Base-by-base conservation (phyloP, 64 coral and sea anemone genomes). In the Orbicella faveolata region DNA sequence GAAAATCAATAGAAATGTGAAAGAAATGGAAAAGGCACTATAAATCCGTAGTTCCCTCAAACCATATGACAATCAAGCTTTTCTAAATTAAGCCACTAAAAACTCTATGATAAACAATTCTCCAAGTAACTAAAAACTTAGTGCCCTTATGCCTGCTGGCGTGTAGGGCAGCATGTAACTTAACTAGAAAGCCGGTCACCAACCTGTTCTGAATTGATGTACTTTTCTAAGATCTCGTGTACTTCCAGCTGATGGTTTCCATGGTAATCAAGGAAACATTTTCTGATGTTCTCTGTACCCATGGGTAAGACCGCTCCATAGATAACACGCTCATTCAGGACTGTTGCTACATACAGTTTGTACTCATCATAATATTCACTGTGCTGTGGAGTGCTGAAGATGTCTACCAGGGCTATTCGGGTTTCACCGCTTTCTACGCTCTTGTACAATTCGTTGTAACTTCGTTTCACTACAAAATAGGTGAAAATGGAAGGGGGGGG, bases 351-450 rank as follows among this genome's bases (percentile, higher is more conserved):
- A 74, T 87, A 81, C 8, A 96, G 34, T 52, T 66, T 75, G 77
- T 96, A 85, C 25, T 75, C 82, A n/a, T 83, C 80, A 83, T 90
- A 96, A 34, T 90, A 87, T 23, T 52, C 41, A 33, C 51, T 75
- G 17, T 96, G 95, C n/a, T 93, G 88, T 25, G 91, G 90, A 34
- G 83, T 81, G 30, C 81, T 90, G 78, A 90, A 93, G 10, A 89
- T n/a, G 57, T 96, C 95, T 70, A 96, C 95, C 55, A 96, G 59
- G 1, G 95, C 95, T 68, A 96, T 34, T 51, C 90, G 79, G 52
- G 88, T 48, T 57, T 93, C 81, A 55, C 88, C 95, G 15, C 62
- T 80, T 48, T 88, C 79, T 4, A 96, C 88, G 64, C 76, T 82
- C 62, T 88, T 83, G 83, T 93, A 96, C 36, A 93, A 51, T 30